Base-by-base conservation (phyloP, 2,113 vertebrate genomes). In the Chunga burmeisteri region DNA sequence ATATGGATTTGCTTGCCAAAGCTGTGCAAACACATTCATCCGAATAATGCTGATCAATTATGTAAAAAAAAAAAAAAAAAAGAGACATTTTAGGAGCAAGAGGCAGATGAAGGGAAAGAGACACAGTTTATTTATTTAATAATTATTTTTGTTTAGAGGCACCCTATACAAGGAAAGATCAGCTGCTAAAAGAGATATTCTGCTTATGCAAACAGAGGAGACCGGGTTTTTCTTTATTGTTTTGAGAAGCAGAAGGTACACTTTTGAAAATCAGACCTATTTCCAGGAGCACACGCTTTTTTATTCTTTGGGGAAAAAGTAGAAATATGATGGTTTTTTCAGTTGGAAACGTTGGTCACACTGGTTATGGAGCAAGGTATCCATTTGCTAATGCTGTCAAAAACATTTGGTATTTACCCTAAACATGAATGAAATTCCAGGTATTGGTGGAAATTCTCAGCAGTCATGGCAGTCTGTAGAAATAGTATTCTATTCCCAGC, bases 21-120 rank as follows among this genome's bases (percentile, higher is more conserved):
- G 94, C 93, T 97, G 87, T 94, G 58, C 75, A 97, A 96, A 90
- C 66, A 94, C 10, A 53, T 92, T 93, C 12, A 49, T 92, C 79
- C 81, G 89, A 96, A 85, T 84, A 84, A 83, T 0, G 0, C 53
- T 77, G 55, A 94, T 90, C 82, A 93, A 78, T 90, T 91, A 95
- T 52, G 20, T 65, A 62, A 90, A 94, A 96, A 38, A 38, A 38
- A 38, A 38, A 38, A 66, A 85, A 92, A 84, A 84, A 65, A 61
- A 2, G 7, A 56, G 22, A n/a, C 34, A 62, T 96, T 96, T 90
- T 83, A 77, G 80, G 47, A 86, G 59, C 44, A 89, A 86, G 26
- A 29, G 38, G 32, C 20, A 88, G 47, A 68, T 85, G 66, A 96
- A 93, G 49, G 77, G 44, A 75, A 91, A 86, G 61, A 88, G 19